Percentiles rank a stretch among this genome's conserved stretches.
phyloP scores from a whole-genome alignment of 2,797 vertebrate genomes.

The Rhyacichthys aspro region DNA sequence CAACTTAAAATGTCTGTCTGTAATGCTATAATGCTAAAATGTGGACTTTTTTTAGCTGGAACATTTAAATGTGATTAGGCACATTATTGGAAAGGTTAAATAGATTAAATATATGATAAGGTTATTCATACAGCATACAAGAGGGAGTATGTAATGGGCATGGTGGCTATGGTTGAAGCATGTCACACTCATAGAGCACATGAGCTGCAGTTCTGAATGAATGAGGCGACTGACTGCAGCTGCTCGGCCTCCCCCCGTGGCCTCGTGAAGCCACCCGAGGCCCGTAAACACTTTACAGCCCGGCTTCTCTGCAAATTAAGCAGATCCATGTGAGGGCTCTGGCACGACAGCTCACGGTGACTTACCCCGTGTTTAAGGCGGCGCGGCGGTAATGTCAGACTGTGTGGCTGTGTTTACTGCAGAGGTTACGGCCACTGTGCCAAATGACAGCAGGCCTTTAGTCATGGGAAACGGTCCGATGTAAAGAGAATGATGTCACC shows the following conservation, averaged over 20 bases:
- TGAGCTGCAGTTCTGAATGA: conserved; percentile 31
- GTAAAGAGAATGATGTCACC: conserved; percentile 32
- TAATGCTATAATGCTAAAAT: too few relatives aligned
- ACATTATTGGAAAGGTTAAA: too few relatives aligned
- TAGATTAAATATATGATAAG: too few relatives aligned
- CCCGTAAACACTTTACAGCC: conserved; percentile 56
- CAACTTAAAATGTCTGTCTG: too few relatives aligned
- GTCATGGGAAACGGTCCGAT: conserved; percentile 35
- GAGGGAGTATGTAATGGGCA: not conserved
- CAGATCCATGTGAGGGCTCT: conserved; percentile 34
- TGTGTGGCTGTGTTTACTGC: conserved; percentile 9
- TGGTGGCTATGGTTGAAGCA: conserved; percentile 17
- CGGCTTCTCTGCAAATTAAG: conserved; percentile 40
- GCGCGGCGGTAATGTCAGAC: not conserved
- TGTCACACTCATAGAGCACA: conserved; percentile 28
- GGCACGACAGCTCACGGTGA: conserved; percentile 29
- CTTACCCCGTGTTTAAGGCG: conserved; percentile 40
- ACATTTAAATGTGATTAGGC: too few relatives aligned
- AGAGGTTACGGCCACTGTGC: conserved; percentile 20
- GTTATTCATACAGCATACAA: not conserved
- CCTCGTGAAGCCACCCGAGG: conserved; percentile 39
- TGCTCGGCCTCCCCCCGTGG: conserved; percentile 43
- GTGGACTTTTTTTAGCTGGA: too few relatives aligned
- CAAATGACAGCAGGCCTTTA: conserved; percentile 28
- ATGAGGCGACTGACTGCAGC: conserved; percentile 57